phyloP scores from a whole-genome alignment of 2,888 invertebrate species.

The Spialia ferax region DNA sequence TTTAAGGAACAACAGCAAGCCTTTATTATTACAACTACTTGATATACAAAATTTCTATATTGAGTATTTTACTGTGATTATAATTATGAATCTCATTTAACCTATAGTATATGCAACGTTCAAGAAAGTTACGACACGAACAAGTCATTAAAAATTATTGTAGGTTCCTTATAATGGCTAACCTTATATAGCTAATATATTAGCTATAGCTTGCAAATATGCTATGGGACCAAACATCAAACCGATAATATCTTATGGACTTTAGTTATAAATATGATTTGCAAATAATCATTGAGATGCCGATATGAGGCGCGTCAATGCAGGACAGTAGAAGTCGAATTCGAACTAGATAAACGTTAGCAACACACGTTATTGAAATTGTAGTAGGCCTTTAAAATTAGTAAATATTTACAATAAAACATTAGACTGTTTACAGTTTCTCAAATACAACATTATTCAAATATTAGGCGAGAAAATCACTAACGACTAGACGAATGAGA shows the following conservation, averaged over 20 bases:
- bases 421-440: constrained; percentile 79
- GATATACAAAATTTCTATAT: constrained; percentile 36
- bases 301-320: constrained; percentile 58
- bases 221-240: constrained; percentile 46
- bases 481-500: constrained; percentile 73
- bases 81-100: constrained; percentile 57
- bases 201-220: constrained; percentile 58
- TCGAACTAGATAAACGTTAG: constrained; percentile 73
- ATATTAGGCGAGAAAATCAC: constrained; percentile 81
- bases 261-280: constrained; percentile 51
- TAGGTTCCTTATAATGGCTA: constrained; percentile 28
- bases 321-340: constrained; percentile 68
- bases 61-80: constrained; percentile 48
- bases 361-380: constrained; percentile 76
- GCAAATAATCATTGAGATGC: constrained; percentile 57
- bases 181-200: constrained; percentile 17
- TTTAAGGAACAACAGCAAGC: constrained; percentile 72
- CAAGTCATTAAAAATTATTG: constrained; percentile 59
- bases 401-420: constrained; percentile 84
- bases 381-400: constrained; percentile 81
- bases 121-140: constrained; percentile 68
- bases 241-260: constrained; percentile 41
- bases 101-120: constrained; percentile 61
- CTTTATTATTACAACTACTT: constrained; percentile 38
- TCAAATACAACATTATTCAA: constrained; percentile 73